Conservation (phyloP, 2,113 vertebrate genomes). For the Nansenia antarctica region DNA sequence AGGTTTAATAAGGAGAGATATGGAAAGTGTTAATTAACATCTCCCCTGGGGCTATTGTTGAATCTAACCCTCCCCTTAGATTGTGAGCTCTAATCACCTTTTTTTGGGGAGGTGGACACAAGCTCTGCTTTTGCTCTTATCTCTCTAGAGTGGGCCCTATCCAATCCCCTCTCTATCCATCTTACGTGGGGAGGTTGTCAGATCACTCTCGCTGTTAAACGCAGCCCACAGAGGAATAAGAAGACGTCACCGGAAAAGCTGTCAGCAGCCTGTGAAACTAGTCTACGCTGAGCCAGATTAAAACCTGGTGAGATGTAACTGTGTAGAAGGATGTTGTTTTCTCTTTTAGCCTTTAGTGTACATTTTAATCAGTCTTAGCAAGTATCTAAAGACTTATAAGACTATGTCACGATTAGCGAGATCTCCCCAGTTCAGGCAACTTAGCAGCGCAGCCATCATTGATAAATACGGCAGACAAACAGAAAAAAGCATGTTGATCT, state of each 20-base stretch:
- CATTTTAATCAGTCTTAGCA: conserved; percentile 44
- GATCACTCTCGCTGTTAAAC: conserved; percentile 35
- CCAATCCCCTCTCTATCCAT: conserved; percentile 58
- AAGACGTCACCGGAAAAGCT: not conserved
- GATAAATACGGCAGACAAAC: not conserved
- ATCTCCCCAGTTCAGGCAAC: not conserved
- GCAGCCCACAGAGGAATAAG: conserved; percentile 31
- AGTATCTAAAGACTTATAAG: conserved; percentile 22
- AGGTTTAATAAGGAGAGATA: not conserved
- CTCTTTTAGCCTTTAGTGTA: conserved; percentile 32
- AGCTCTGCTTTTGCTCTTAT: conserved; percentile 34
- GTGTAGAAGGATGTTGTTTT: conserved; percentile 45
- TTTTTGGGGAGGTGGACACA: conserved; percentile 56
- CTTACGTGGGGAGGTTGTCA: conserved; percentile 36
- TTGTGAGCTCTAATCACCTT: conserved; percentile 40
- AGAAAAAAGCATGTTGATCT: not conserved
- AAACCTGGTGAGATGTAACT: conserved; percentile 55
- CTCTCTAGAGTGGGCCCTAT: conserved; percentile 41
- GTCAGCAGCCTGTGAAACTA: conserved; percentile 20
- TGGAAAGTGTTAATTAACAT: not conserved
- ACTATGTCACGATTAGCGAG: not conserved
- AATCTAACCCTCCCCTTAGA: conserved; percentile 11
- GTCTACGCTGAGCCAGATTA: conserved; percentile 57
- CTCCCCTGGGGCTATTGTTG: conserved; percentile 8
- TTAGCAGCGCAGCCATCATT: not conserved